Conservation (phyloP, 2,797 vertebrate species). For the Anguilla megastoma region DNA sequence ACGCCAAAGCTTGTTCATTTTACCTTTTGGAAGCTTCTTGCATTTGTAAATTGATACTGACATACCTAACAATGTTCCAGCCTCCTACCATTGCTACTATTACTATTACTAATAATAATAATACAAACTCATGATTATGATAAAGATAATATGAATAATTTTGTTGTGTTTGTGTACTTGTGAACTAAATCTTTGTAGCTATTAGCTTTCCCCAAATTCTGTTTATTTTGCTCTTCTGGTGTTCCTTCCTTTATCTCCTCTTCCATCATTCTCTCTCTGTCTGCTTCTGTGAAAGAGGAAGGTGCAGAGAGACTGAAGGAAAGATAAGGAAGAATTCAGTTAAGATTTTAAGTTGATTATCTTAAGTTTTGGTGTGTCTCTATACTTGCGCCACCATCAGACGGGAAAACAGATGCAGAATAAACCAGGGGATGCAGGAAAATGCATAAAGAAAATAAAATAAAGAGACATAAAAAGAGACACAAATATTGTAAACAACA, state of each 20-base stretch:
- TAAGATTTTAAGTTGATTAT: neutral
- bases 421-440: constrained; percentile 30
- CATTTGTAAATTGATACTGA: constrained; percentile 68
- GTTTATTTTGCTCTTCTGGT: constrained; percentile 46
- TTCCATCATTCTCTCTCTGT: constrained; percentile 34
- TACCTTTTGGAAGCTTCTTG: constrained; percentile 57
- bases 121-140: constrained; percentile 51
- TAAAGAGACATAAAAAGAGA: constrained; percentile 25
- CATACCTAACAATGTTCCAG: constrained; percentile 52
- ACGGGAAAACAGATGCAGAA: constrained; percentile 33
- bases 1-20: constrained; percentile 61
- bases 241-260: constrained; percentile 38
- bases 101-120: constrained; percentile 59
- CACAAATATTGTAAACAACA: constrained; percentile 56
- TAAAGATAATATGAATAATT: constrained; percentile 52
- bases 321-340: constrained; percentile 22
- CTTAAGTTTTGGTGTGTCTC: neutral
- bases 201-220: constrained; percentile 50
- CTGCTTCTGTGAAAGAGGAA: constrained; percentile 39
- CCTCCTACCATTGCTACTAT: constrained; percentile 45
- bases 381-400: neutral
- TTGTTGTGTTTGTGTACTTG: constrained; percentile 60
- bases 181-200: constrained; percentile 57
- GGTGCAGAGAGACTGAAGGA: constrained; percentile 3
- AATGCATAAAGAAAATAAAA: constrained; percentile 46